Base-by-base conservation (phyloP, 2,113 vertebrate genomes). In the Anoura caudifer region DNA sequence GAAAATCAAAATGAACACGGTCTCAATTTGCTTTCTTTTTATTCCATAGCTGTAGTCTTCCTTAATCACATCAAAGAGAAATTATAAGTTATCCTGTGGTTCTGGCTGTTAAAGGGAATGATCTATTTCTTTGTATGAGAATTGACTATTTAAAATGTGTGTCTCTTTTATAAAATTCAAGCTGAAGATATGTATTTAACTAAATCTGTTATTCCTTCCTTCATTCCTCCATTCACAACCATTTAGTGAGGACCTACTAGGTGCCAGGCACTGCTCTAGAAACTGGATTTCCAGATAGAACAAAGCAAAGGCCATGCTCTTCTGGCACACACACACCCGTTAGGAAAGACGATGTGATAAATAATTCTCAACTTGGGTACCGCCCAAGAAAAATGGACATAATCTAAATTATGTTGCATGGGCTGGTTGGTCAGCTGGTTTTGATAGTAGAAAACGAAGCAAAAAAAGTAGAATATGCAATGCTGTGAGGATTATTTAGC, bases 1-100 rank as follows among this genome's bases (percentile, higher is more conserved):
- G 70, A 87, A 97, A 92, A 95, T 96, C 63, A 93, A 76, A 82
- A 92, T 47, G 22, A 95, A 96, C 7, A 92, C 26, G 14, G 31
- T 87, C 31, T 19, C 59, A 36, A 79, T 56, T 73, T 73, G 47
- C 47, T 33, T 95, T 87, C 70, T 95, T 95, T 96, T 93, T 52
- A 81, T 59, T 72, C 50, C 33, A 54, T n/a, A 76, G 59, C 38
- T 88, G 28, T 67, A 88, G 24, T 76, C 56, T 93, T 83, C 47
- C 33, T 90, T 72, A 92, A 90, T 87, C 56, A 87, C 45, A 91
- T 84, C 45, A 95, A 79, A 91, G n/a, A 73, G 33, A 92, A 85
- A 90, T 47, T 63, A 59, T 50, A 86, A 73, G 28, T 91, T 73
- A 52, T 33, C 50, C n/a, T 82, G n/a, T 75, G 47, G 19, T 82